These are phyloP conservation scores for Chionoecetes opilio DNA, from an alignment of 1,140 invertebrate genomes.

Conservation along the genomic window DNA sequence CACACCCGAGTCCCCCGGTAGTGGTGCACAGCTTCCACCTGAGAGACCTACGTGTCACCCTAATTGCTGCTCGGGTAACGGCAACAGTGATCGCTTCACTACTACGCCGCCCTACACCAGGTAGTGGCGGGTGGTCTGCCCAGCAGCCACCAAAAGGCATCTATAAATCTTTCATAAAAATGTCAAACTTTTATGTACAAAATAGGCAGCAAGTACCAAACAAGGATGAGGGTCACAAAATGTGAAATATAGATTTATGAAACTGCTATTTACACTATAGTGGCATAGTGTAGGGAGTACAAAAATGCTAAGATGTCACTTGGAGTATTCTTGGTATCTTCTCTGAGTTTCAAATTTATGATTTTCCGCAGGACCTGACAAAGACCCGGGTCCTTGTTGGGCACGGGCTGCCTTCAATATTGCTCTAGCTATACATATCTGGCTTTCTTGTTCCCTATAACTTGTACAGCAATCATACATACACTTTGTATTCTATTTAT, in stretches of 20 bases:
- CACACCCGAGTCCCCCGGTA: neutral
- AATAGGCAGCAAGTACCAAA: neutral
- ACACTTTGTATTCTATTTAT: neutral
- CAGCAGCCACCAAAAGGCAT: conserved; percentile 64
- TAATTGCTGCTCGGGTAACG: conserved; percentile 5
- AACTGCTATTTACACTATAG: too few species aligned
- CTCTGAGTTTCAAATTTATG: too few species aligned
- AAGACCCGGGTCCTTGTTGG: neutral
- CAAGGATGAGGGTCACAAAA: neutral
- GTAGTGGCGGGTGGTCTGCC: conserved; percentile 61
- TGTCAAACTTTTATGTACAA: neutral
- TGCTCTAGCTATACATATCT: neutral
- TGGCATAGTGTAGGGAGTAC: too few species aligned
- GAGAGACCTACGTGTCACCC: neutral
- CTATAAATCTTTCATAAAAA: conserved; percentile 43
- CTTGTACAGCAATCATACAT: neutral
- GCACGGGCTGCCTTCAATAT: neutral
- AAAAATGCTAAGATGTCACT: too few species aligned
- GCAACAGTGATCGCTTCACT: neutral
- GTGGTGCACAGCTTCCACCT: neutral
- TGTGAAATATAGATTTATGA: neutral
- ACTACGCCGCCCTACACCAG: conserved; percentile 46
- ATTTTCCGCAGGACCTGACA: too few species aligned
- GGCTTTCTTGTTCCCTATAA: conserved; percentile 13
- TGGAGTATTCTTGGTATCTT: too few species aligned